Evolutionary conservation across 2,797 vertebrate genomes (phyloP).

Genomic region (Babyrousa celebensis): DNA sequence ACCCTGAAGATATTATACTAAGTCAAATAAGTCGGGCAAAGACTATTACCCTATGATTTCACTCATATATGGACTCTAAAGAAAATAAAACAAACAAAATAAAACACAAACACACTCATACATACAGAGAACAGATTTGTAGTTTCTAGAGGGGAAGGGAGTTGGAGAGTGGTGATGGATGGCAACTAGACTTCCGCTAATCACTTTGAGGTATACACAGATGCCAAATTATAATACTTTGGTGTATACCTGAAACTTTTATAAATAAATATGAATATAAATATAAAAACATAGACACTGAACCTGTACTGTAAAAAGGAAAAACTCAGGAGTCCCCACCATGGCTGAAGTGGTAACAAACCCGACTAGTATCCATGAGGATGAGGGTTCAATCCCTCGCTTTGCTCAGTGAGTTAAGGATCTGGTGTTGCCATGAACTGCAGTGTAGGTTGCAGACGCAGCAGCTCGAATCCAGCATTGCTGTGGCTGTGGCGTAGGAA

Average conservation of each 20-base stretch:
- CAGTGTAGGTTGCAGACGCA: no score
- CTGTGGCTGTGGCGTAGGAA: no score
- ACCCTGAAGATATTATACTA: neutral
- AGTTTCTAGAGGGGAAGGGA: neutral
- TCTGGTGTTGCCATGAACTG: no score
- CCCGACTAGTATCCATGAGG: no score
- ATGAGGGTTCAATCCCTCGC: no score
- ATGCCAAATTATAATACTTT: neutral
- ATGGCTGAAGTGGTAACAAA: no score
- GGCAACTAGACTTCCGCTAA: neutral
- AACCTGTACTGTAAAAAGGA: neutral
- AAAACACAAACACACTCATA: no score
- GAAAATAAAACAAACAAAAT: no score
- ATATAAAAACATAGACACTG: neutral
- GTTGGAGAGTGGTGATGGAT: neutral
- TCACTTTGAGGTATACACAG: neutral
- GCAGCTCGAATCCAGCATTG: no score
- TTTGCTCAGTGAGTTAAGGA: no score
- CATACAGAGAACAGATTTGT: neutral
- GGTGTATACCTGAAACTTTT: neutral
- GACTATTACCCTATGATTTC: neutral
- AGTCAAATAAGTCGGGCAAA: neutral
- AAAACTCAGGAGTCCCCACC: neutral
- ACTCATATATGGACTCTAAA: neutral
- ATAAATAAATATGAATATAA: neutral